Base-by-base conservation (phyloP, 2,888 invertebrate genomes). In the Andrena bicolor region DNA sequence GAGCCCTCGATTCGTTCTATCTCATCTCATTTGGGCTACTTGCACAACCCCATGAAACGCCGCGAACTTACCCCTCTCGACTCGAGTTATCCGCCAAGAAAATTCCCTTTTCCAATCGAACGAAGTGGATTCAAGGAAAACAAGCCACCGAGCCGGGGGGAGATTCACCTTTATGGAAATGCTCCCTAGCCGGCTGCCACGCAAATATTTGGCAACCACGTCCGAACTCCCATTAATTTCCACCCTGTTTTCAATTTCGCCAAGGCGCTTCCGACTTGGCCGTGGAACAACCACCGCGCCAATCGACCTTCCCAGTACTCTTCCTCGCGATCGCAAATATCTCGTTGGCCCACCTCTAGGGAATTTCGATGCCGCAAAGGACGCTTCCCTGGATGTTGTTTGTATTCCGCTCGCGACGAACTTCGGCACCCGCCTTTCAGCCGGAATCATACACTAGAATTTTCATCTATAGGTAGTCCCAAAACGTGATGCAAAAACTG, bases 171-270 rank as follows among this genome's bases (percentile, higher is more conserved):
- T 66, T 75, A 80, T 86, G 83, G 85, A 86, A 77, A 86, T 86
- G 80, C 72, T 56, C 28, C 23, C 53, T 80, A 61, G 68, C 66
- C 75, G 74, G 35, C 69, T 71, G 72, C 51, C 80, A 74, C 72
- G 89, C 89, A 90, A 90, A 90, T 90, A 90, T 90, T 90, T 90
- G 89, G 84, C 84, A 86, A 86, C 88, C 82, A 83, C 86, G 72
- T 72, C 84, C 83, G 85, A 73, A 81, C 81, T 83, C 83, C 85
- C 89, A 90, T 90, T 90, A 90, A 90, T 90, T 90, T 89, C 89
- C 89, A 85, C 72, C 85, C 84, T 90, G 84, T 88, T 90, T 90
- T 88, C 90, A 90, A 90, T 90, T 90, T 88, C 86, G 77, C 80
- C 83, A 86, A 88, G 89, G 85, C 85, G 81, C 77, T 80, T 80